Evolutionary conservation across 2,888 invertebrate species (phyloP), one percentile per base, ranked within the genome.

Genomic region (Thelaira solivaga): DNA sequence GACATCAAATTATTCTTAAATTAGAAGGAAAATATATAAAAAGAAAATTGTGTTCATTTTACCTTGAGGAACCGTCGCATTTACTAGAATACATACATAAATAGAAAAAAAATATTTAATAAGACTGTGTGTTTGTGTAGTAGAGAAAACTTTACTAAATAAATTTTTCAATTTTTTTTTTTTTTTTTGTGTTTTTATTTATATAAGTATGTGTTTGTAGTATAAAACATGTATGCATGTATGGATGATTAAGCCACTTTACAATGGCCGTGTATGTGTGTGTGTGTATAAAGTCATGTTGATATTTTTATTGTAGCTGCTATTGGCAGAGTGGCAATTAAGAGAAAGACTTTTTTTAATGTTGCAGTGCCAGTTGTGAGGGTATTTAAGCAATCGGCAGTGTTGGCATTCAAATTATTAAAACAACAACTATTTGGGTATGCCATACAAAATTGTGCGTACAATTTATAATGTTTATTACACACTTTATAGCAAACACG

Each of bases 251-350:
- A 47, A 61, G 72, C 53, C 53, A 61, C 39, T 72, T 76, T 49
- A 62, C 67, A 67, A 34, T 67, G 51, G 39, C 55, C 39, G 47
- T 53, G 68, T n/a, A n/a, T n/a, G n/a, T n/a, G n/a, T n/a, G n/a
- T n/a, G n/a, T n/a, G n/a, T n/a, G n/a, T n/a, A 57, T 76, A 34
- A 76, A 81, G 71, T 80, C 73, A 78, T 78, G 81, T 78, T 71
- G 73, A n/a, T n/a, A n/a, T n/a, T n/a, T n/a, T 49, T 72, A 45
- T 11, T 49, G 31, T 16, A 31, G 29, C 13, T 68, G 29, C 39
- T 41, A n/a, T 51, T 39, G 39, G 51, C 31, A 53, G 41, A 26
- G 39, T 36, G 49, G 16, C 36, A 34, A 43, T 6, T 65, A 68
- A 43, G 31, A 62, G 45, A 39, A 62, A 22, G 34, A 64, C 18